A percentile compares a stretch with the other conserved stretches of the same genome.
Conservation (phyloP, 1,140 invertebrate genomes). For the Meteorus sp. region DNA sequence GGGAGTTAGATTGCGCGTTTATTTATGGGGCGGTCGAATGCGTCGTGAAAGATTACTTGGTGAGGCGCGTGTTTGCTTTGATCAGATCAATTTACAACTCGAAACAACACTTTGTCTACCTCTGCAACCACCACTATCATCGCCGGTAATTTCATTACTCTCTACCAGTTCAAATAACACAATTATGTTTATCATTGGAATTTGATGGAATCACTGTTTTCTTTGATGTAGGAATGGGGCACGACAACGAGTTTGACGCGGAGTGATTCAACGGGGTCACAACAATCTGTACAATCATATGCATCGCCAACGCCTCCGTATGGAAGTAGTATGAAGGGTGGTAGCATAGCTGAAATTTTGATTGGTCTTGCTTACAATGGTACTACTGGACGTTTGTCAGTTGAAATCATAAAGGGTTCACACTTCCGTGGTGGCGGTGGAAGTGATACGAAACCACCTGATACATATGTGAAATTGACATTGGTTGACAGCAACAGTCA, state of each 20-base stretch:
- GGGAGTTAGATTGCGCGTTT: conserved; percentile 87
- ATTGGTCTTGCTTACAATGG: conserved; percentile 90
- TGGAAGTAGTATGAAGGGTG: conserved; percentile 76
- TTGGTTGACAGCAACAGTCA: conserved; percentile 90
- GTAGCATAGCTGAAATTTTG: conserved; percentile 80
- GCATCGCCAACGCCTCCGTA: conserved; percentile 53
- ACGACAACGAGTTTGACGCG: conserved; percentile 72
- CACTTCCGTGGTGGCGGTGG: conserved; percentile 76
- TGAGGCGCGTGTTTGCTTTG: conserved; percentile 87
- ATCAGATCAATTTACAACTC: conserved; percentile 82
- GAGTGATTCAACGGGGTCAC: conserved; percentile 90
- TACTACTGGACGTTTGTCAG: conserved; percentile 86
- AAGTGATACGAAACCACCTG: conserved; percentile 71
- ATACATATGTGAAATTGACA: conserved; percentile 91
- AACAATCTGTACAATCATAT: conserved; percentile 75
- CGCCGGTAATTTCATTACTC: conserved; percentile 64
- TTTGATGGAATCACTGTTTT: conserved; percentile 14
- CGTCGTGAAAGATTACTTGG: conserved; percentile 86
- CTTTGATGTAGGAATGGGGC: conserved; percentile 50
- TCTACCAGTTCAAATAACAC: background rate
- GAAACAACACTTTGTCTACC: conserved; percentile 89
- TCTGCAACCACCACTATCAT: conserved; percentile 78
- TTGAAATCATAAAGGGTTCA: conserved; percentile 93
- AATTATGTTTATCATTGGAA: conserved; percentile 10
- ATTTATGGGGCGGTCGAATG: conserved; percentile 75